These are phyloP conservation scores for Phengaris alcon DNA, from an alignment of 2,888 invertebrate species.

Conservation along the genomic window DNA sequence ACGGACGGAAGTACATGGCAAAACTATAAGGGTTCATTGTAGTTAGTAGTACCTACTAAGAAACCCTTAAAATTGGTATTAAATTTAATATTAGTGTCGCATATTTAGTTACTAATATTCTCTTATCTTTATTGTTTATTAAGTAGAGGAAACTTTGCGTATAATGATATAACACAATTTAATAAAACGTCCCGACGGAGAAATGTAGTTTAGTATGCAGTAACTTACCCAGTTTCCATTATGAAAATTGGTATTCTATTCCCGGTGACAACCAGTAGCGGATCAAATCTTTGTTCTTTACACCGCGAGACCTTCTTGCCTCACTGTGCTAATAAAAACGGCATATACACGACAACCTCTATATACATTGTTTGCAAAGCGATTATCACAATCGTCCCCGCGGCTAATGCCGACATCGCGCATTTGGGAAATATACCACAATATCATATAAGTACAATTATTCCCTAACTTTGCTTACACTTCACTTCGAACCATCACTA, in stretches of 20 bases:
- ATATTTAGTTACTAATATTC: background rate
- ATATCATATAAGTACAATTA: conserved; percentile 55
- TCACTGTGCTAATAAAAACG: conserved; percentile 63
- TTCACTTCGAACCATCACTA: conserved; percentile 27
- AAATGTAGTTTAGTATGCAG: background rate
- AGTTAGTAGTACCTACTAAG: no score
- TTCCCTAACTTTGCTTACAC: conserved; percentile 42
- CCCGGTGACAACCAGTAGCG: conserved; percentile 46
- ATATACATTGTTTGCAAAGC: conserved; percentile 67
- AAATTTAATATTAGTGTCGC: background rate
- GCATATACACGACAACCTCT: conserved; percentile 60
- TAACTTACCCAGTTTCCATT: conserved; percentile 66
- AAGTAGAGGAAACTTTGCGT: background rate
- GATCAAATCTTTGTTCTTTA: conserved; percentile 58
- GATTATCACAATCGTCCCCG: conserved; percentile 71
- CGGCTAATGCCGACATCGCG: conserved; percentile 72
- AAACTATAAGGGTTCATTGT: no score
- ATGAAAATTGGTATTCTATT: conserved; percentile 41
- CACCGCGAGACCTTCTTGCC: conserved; percentile 52
- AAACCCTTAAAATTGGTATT: background rate
- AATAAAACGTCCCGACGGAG: background rate
- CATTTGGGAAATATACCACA: conserved; percentile 71
- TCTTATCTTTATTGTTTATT: background rate
- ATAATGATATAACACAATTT: background rate
- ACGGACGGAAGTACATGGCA: no score